Evolutionary conservation across 2,113 vertebrate genomes (phyloP), one percentile per base, ranked within the genome.

Genomic region (Oryzias celebensis): DNA sequence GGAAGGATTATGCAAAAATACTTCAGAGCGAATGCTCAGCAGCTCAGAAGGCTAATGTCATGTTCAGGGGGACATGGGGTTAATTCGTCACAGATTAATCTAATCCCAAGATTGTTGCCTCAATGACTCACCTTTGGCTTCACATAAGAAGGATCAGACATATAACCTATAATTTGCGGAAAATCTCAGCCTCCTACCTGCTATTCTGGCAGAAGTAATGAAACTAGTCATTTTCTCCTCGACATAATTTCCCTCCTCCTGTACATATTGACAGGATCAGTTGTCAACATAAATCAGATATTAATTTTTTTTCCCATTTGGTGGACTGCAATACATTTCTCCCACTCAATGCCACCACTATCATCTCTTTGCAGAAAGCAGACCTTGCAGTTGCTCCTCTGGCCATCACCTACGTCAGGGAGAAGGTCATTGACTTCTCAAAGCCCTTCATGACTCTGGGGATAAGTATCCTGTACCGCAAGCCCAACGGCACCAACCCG

Each of bases 361-460:
- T 59, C 73, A 80, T 91, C 71, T 84, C 44, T 1, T 73, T 85
- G 83, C 93, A 99, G 97, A 99, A 98, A 94, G 94, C 94, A 67
- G 97, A 99, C 79, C 94, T 99, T 91, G 97, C 96, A 41, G 96
- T 99, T 81, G 95, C 97, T 57, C 97, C 97, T 31, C 80, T 99
- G 91, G 94, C 97, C 86, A 99, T 99, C 91, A 99, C 96, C 79
- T 98, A 98, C 69, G 94, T 95, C 65, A 91, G 97, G 68, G 96
- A 99, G 94, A 93, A 98, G 91, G 97, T 98, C 91, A 99, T 99
- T 88, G 97, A 99, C 93, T 99, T 99, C 90, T 98, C 97, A 70
- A 98, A 99, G 91, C 96, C 96, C 53, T 99, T 93, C 93, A 98
- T 99, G 97, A 99, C 96, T 72, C 82, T 93, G 71, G 91, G 91